Conservation (phyloP, 2,113 vertebrate species). For the Etheostoma cragini region DNA sequence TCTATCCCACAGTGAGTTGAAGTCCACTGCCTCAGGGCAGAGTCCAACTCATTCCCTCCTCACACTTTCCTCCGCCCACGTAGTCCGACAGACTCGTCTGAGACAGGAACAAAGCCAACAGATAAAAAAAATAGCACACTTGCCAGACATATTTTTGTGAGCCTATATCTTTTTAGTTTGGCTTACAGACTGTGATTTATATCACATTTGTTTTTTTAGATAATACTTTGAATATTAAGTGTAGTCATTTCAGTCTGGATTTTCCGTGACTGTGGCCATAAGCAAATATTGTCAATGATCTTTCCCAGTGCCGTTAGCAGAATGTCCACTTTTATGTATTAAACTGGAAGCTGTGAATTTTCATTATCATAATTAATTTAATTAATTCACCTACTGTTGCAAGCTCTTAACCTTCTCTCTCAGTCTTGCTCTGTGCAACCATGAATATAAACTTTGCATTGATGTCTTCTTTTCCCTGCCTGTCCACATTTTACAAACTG, state of each 20-base stretch:
- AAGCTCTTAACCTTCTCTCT: conserved; percentile 19
- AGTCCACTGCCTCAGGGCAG: conserved; percentile 67
- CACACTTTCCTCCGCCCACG: conserved; percentile 75
- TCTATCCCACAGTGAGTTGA: conserved; percentile 63
- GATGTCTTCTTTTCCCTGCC: conserved; percentile 25
- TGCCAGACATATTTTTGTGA: conserved; percentile 30
- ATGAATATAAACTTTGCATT: conserved; percentile 29
- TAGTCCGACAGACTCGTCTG: conserved; percentile 66
- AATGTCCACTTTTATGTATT: conserved; percentile 5
- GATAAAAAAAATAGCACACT: conserved; percentile 27
- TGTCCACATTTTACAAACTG: conserved; percentile 54
- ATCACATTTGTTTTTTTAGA: conserved; percentile 4
- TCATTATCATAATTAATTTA: conserved; percentile 19
- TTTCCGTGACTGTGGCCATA: conserved; percentile 8
- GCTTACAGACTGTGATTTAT: conserved; percentile 25
- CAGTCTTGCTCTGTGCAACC: conserved; percentile 5
- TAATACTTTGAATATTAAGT: neutral
- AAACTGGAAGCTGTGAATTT: conserved; percentile 20
- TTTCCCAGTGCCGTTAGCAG: conserved; percentile 15
- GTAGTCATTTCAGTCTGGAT: conserved; percentile 22
- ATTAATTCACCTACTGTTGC: conserved; percentile 14
- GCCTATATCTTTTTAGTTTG: conserved; percentile 36
- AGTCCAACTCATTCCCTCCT: conserved; percentile 60
- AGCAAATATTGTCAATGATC: conserved; percentile 20
- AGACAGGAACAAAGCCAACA: conserved; percentile 69